Percentiles rank a stretch among this genome's conserved stretches.
Evolutionary conservation across 2,888 invertebrate species (phyloP).

Genomic region (Bombylius discolor): DNA sequence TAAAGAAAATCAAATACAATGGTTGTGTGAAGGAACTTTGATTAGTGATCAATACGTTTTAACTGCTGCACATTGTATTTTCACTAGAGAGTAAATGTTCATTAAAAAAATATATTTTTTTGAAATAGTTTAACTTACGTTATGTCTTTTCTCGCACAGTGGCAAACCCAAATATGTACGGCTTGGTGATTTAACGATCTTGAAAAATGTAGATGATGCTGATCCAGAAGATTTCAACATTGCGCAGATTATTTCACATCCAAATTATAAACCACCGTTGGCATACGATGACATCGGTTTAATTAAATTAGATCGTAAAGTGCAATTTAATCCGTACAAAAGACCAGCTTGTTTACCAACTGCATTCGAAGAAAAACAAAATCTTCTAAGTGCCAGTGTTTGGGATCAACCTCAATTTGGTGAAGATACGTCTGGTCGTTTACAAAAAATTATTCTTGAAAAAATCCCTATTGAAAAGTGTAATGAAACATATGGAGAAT

Average conservation of each 20-base stretch:
- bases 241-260: slow-evolving; percentile 26
- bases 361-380: slow-evolving; percentile 12
- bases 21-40: slow-evolving; percentile 43
- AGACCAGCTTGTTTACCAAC: slow-evolving; percentile 39
- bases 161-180: slow-evolving; percentile 24
- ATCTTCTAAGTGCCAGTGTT: slow-evolving; percentile 35
- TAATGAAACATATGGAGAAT: slow-evolving; percentile 20
- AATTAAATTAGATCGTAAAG: slow-evolving; percentile 31
- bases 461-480: slow-evolving; percentile 33
- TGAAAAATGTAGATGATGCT: slow-evolving; percentile 23
- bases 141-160: slow-evolving; percentile 11
- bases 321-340: slow-evolving; percentile 31
- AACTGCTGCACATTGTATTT: slow-evolving; percentile 44
- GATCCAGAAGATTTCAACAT: slow-evolving; percentile 27
- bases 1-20: slow-evolving; percentile 15
- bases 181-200: slow-evolving; percentile 28
- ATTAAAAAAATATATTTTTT: slow-evolving; percentile 18
- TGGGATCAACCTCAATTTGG: slow-evolving; percentile 38
- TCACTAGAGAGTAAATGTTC: slow-evolving; percentile 15
- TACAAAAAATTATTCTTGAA: slow-evolving; percentile 41
- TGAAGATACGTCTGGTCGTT: slow-evolving; percentile 25
- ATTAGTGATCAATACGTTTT: slow-evolving; percentile 40
- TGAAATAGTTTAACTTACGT: slow-evolving; percentile 4
- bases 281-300: slow-evolving; percentile 44
- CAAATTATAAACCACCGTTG: slow-evolving; percentile 28